Percentiles rank a stretch among this genome's conserved stretches.
These are phyloP conservation scores for Gymnorhina tibicen DNA, from an alignment of 2,113 vertebrate genomes.

Conservation along the genomic window DNA sequence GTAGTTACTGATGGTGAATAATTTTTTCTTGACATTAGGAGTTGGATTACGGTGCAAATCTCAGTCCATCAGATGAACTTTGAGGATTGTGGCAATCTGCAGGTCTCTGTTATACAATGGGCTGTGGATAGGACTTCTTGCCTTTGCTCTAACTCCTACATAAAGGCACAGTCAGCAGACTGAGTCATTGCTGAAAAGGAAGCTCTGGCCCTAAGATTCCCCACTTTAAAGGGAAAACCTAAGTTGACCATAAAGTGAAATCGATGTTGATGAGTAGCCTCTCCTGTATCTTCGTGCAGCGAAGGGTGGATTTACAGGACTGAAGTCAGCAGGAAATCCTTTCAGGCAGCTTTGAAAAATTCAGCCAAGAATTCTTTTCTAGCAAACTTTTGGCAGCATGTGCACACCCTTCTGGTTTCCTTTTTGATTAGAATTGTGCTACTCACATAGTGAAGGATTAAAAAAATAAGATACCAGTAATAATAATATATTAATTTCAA, in stretches of 20 bases:
- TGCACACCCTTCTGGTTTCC: not conserved
- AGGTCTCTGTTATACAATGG: not conserved
- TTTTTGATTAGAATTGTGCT: not conserved
- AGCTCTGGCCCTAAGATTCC: not conserved
- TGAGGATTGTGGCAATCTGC: not conserved
- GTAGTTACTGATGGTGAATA: not conserved
- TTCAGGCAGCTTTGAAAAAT: constrained; percentile 5
- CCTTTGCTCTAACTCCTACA: not conserved
- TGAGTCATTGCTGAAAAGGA: not conserved
- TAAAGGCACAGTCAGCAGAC: not conserved
- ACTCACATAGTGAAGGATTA: constrained; percentile 17
- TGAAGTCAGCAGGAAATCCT: constrained; percentile 25
- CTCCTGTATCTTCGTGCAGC: not conserved
- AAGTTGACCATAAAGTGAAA: not conserved
- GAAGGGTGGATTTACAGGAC: not conserved
- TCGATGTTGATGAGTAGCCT: not conserved
- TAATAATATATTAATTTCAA: constrained; percentile 21
- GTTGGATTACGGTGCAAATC: not conserved
- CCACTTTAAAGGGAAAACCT: not conserved
- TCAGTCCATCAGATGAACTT: not conserved
- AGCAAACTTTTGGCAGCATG: constrained; percentile 1
- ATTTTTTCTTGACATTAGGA: not conserved
- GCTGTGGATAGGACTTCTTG: not conserved
- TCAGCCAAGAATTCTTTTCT: constrained; percentile 15
- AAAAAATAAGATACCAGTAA: constrained; percentile 11